Base-by-base conservation (phyloP, 2,113 vertebrate genomes). In the Malaclemys terrapin region DNA sequence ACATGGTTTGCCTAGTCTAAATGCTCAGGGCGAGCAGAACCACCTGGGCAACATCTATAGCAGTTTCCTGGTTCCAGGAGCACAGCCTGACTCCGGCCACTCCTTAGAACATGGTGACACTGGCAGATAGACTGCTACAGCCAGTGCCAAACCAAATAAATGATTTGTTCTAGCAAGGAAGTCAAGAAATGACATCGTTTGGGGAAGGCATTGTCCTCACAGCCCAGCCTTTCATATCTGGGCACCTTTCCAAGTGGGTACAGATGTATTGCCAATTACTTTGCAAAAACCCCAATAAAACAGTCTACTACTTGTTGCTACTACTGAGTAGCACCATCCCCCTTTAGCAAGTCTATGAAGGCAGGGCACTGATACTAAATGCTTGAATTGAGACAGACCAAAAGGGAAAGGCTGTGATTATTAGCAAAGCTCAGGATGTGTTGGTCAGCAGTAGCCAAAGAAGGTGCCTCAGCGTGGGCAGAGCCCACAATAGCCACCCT, bases 121-220 rank as follows among this genome's bases (percentile, higher is more conserved):
- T 96, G 97, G 93, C 96, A 93, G 91, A 56, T 88, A 59, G 80
- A 17, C 2, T 5, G 90, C 65, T 84, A 10, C 65, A 47, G 31
- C 6, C 3, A 0, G 6, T 85, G 96, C 97, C 97, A 97, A 97
- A 82, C 35, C 86, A 97, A 97, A 96, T 86, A 95, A 94, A 96
- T 93, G 93, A 97, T 84, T 93, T 96, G 87, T 92, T 57, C 88
- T 80, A 54, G 53, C 87, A 89, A 84, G 76, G 56, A 84, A 93
- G 92, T 96, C 97, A 97, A 92, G 89, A 62, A 89, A 84, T 91
- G 82, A 94, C 90, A 91, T 29, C 90, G 84, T 95, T 80, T 95
- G 91, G 91, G 95, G 90, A 88, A 92, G 93, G 84, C 79, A 91
- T 54, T 87, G 83, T 94, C 88, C 84, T 94, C 11, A 0, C 4